Conservation (phyloP, 2,888 invertebrate species). For the Schizotus pectinicornis region DNA sequence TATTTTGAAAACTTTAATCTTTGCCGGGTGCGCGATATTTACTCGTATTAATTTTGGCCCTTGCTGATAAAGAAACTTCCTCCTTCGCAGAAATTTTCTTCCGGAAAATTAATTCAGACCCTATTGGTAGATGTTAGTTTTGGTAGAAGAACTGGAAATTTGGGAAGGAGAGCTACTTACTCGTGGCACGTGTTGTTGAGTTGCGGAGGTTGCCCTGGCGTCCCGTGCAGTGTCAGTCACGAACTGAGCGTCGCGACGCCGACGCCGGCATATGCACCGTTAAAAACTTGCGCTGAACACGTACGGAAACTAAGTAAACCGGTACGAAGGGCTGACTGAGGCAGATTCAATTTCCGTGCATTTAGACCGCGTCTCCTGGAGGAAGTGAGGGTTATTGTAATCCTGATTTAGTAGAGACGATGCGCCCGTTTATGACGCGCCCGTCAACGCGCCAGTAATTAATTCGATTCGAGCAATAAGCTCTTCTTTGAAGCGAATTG, state of each 20-base stretch:
- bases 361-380: slow-evolving; percentile 11
- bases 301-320: slow-evolving; percentile 15
- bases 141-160: neutral
- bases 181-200: slow-evolving; percentile 4
- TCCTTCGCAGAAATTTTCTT: neutral
- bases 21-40: no score
- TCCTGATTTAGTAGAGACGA: slow-evolving; percentile 9
- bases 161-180: neutral
- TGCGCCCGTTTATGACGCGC: slow-evolving; percentile 16
- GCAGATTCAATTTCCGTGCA: slow-evolving; percentile 39
- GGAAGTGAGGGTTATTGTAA: slow-evolving; percentile 15
- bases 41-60: no score
- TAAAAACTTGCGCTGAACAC: slow-evolving; percentile 13
- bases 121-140: neutral
- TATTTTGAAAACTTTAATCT: no score
- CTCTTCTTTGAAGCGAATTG: slow-evolving; percentile 18
- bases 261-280: slow-evolving; percentile 9
- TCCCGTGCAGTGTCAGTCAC: neutral
- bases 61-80: no score
- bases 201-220: slow-evolving; percentile 1
- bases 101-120: neutral
- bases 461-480: slow-evolving; percentile 14
- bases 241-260: slow-evolving; percentile 28
- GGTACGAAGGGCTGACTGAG: slow-evolving; percentile 5
- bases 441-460: slow-evolving; percentile 16